Percentiles rank a stretch among this genome's conserved stretches.
Conservation (phyloP, 2,797 vertebrate genomes). For the Pygocentrus nattereri region DNA sequence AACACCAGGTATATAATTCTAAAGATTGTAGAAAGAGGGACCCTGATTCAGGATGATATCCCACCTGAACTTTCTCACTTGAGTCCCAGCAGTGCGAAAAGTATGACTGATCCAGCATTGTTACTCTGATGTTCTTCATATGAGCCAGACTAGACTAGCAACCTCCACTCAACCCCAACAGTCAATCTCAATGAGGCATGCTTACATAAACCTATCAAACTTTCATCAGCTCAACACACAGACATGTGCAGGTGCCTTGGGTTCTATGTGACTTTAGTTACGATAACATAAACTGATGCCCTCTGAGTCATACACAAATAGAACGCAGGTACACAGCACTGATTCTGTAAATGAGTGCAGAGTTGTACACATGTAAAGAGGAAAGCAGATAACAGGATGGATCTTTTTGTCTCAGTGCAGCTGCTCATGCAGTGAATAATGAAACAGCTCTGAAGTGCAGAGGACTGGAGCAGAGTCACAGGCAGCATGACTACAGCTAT, state of each 20-base stretch:
- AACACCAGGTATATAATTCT: neutral
- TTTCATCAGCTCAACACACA: constrained; percentile 30
- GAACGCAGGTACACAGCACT: neutral
- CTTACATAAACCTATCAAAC: constrained; percentile 40
- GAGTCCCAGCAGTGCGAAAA: neutral
- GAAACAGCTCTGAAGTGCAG: constrained; percentile 2
- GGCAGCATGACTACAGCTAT: neutral
- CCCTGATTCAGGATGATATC: constrained; percentile 12
- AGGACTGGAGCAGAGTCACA: neutral
- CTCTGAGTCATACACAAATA: neutral
- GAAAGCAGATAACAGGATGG: neutral
- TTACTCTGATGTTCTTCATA: neutral
- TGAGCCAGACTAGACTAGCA: neutral
- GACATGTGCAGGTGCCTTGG: constrained; percentile 5
- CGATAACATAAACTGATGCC: neutral
- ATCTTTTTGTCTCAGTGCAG: neutral
- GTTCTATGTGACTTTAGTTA: neutral
- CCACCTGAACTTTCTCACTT: neutral
- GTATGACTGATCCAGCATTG: neutral
- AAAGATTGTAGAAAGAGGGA: neutral
- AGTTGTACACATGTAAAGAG: constrained; percentile 9
- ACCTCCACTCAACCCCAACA: constrained; percentile 8
- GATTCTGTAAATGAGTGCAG: constrained; percentile 5
- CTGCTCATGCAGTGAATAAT: constrained; percentile 14
- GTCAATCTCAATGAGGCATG: constrained; percentile 6